phyloP scores from a whole-genome alignment of 2,888 invertebrate species.

The Macaria notata region DNA sequence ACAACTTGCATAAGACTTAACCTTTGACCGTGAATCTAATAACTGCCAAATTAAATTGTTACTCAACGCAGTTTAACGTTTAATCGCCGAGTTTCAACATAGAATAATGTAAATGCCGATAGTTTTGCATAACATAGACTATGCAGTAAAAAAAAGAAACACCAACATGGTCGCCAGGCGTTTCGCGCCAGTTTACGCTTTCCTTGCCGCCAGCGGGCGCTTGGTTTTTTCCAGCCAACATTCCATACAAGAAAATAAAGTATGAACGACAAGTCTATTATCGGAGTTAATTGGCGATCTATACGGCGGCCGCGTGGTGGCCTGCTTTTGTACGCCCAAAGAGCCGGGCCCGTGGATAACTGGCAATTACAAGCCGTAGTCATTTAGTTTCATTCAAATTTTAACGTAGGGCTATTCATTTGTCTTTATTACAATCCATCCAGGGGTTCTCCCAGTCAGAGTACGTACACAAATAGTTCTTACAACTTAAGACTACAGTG shows the following conservation, averaged over 20 bases:
- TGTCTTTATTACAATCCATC: too few relatives aligned
- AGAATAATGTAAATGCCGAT: conserved; percentile 3
- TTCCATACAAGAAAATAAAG: conserved; percentile 71
- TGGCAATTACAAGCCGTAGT: too few relatives aligned
- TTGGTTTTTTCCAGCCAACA: conserved; percentile 61
- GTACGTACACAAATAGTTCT: too few relatives aligned
- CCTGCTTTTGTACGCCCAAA: conserved; percentile 44
- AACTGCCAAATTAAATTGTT: conserved; percentile 1
- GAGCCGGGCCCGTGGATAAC: too few relatives aligned
- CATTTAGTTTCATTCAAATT: too few relatives aligned
- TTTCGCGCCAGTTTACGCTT: conserved; percentile 65
- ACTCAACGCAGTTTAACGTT: neutral
- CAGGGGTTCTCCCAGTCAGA: too few relatives aligned
- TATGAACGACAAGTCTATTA: conserved; percentile 54
- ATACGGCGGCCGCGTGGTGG: conserved; percentile 54
- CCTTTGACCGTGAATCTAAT: neutral
- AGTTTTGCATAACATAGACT: conserved; percentile 4
- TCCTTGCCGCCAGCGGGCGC: conserved; percentile 51
- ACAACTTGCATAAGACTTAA: conserved; percentile 1
- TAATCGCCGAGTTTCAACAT: conserved; percentile 9
- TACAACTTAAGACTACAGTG: too few relatives aligned
- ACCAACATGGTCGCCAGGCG: conserved; percentile 5
- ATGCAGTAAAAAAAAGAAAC: conserved; percentile 5
- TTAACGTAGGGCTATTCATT: too few relatives aligned
- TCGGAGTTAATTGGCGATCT: conserved; percentile 68